Evolutionary conservation across 64 coral and sea anemone species (phyloP).

Genomic region (Catalaphyllia jardinei): DNA sequence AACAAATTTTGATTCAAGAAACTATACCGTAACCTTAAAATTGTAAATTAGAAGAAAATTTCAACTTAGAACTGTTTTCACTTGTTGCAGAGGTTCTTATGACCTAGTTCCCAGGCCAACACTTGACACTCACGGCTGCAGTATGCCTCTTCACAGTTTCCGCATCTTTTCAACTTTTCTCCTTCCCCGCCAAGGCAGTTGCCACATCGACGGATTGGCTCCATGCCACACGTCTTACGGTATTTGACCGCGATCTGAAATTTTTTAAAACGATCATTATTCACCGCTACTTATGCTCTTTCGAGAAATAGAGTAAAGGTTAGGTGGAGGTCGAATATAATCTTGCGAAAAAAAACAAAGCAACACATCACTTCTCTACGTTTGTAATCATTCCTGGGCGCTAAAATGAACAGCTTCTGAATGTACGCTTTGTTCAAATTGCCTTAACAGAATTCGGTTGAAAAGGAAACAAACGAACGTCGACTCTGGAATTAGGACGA

Average conservation of each 20-base stretch:
- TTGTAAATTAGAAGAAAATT: too few species aligned
- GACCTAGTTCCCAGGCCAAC: slow-evolving; percentile 74
- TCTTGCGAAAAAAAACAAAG: too few species aligned
- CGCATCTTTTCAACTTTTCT: slow-evolving; percentile 91
- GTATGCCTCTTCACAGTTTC: slow-evolving; percentile 77
- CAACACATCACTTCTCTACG: too few species aligned
- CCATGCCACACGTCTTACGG: slow-evolving; percentile 62
- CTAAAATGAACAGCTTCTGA: too few species aligned
- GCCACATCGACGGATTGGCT: slow-evolving; percentile 86
- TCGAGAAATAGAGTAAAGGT: not conserved
- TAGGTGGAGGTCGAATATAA: too few species aligned
- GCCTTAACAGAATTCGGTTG: too few species aligned
- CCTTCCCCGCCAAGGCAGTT: slow-evolving; percentile 81
- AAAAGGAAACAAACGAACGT: too few species aligned
- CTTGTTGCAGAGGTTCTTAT: slow-evolving; percentile 72
- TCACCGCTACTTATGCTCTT: not conserved
- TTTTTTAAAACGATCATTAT: not conserved
- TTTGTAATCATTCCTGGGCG: too few species aligned
- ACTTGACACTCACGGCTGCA: slow-evolving; percentile 74
- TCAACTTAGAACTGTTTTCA: not conserved
- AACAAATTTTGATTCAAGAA: too few species aligned
- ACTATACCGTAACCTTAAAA: too few species aligned
- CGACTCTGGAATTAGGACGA: too few species aligned
- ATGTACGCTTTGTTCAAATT: too few species aligned
- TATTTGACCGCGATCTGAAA: slow-evolving; percentile 73